Percentiles rank a stretch among this genome's conserved stretches.
These are phyloP conservation scores for Icerya purchasi DNA, from an alignment of 2,888 invertebrate species.

Conservation along the genomic window DNA sequence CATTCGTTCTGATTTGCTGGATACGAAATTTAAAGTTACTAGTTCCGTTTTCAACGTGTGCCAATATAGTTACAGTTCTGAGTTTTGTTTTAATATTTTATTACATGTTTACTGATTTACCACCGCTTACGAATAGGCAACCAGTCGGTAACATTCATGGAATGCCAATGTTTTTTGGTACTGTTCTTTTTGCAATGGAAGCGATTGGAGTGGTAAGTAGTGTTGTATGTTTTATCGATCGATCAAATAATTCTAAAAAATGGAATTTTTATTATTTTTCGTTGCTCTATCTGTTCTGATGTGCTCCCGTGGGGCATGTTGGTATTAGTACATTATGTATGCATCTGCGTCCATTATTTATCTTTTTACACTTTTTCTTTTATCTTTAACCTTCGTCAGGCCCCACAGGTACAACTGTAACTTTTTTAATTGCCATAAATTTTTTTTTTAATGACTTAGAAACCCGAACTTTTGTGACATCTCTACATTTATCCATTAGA, in stretches of 20 bases:
- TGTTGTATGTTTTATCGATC: not conserved
- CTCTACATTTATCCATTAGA: no score
- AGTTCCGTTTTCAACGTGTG: conserved; percentile 73
- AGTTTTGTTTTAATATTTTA: conserved; percentile 70
- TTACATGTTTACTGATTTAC: conserved; percentile 54
- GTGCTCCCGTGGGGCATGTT: no score
- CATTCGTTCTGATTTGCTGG: conserved; percentile 53
- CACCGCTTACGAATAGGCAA: conserved; percentile 37
- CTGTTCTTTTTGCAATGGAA: conserved; percentile 85
- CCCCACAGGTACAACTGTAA: no score
- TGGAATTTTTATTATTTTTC: not conserved
- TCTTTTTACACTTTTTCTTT: no score
- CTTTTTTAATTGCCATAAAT: no score
- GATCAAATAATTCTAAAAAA: not conserved
- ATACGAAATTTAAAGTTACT: conserved; percentile 62
- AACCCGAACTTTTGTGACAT: no score
- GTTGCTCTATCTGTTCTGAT: no score
- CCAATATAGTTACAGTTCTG: conserved; percentile 59
- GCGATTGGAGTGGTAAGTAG: conserved; percentile 65
- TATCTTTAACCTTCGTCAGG: no score
- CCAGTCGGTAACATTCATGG: conserved; percentile 40
- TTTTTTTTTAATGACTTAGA: no score
- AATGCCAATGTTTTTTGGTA: conserved; percentile 85
- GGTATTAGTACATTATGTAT: not conserved
- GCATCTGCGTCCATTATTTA: not conserved